Percentiles rank a stretch among this genome's conserved stretches.
Conservation (phyloP, 2,888 invertebrate species). For the Bugula neritina region DNA sequence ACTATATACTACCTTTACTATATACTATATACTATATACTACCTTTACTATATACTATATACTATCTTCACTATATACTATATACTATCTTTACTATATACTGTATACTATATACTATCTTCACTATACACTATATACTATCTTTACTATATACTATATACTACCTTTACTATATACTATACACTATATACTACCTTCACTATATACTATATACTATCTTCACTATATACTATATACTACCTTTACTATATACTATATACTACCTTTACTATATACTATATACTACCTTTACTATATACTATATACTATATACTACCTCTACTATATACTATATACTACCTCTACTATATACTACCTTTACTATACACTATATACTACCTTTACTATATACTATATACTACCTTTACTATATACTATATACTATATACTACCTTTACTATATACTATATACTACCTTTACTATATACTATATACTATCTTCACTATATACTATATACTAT, state of each 20-base stretch:
- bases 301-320: not conserved
- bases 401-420: too few relatives aligned
- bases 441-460: not conserved
- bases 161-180: too few relatives aligned
- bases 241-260: not conserved
- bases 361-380: not conserved
- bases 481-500: not conserved
- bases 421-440: too few relatives aligned
- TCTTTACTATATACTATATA: not conserved
- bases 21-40: not conserved
- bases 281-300: not conserved
- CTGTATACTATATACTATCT: too few relatives aligned
- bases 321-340: not conserved
- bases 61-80: not conserved
- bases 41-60: not conserved
- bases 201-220: not conserved
- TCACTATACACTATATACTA: not conserved
- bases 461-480: not conserved
- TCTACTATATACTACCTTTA: too few relatives aligned
- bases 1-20: not conserved
- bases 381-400: not conserved
- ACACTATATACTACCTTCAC: too few relatives aligned
- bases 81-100: not conserved
- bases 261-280: not conserved
- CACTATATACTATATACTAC: not conserved